These are phyloP conservation scores for Cyanistes caeruleus DNA, from an alignment of 2,113 vertebrate genomes.

Conservation along the genomic window DNA sequence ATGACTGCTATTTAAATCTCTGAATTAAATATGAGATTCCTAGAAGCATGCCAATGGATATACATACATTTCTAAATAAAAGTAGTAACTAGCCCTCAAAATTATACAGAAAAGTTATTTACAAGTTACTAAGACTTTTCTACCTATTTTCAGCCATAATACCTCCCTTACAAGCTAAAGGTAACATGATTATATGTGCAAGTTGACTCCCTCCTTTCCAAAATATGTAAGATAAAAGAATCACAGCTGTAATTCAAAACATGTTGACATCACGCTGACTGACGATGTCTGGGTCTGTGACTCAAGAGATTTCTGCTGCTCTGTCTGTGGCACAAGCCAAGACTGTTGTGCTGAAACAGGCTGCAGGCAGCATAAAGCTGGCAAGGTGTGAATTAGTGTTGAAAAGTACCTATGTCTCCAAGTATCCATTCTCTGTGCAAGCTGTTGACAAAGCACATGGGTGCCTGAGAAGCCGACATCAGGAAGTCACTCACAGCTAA, in stretches of 20 bases:
- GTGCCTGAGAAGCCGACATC: conserved; percentile 75
- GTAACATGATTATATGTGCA: not conserved
- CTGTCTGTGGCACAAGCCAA: not conserved
- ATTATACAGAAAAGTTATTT: not conserved
- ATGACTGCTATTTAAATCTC: not conserved
- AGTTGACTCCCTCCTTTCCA: not conserved
- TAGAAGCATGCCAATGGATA: not conserved
- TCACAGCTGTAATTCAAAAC: not conserved
- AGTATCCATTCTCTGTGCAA: conserved; percentile 72
- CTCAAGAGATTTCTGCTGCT: not conserved
- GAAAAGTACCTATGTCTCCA: conserved; percentile 69
- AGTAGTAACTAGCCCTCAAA: not conserved
- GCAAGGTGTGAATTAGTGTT: not conserved
- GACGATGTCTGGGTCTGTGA: not conserved
- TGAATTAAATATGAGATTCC: not conserved
- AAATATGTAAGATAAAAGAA: not conserved
- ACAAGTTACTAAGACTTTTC: not conserved
- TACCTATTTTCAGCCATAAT: not conserved
- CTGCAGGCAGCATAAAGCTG: not conserved
- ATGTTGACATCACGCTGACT: not conserved
- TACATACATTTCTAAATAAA: not conserved
- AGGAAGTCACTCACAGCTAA: conserved; percentile 73
- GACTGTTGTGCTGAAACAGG: not conserved
- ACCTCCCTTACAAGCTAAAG: not conserved
- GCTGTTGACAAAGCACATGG: conserved; percentile 74